Conservation (phyloP, 2,797 vertebrate genomes). For the Hippoglossus hippoglossus region DNA sequence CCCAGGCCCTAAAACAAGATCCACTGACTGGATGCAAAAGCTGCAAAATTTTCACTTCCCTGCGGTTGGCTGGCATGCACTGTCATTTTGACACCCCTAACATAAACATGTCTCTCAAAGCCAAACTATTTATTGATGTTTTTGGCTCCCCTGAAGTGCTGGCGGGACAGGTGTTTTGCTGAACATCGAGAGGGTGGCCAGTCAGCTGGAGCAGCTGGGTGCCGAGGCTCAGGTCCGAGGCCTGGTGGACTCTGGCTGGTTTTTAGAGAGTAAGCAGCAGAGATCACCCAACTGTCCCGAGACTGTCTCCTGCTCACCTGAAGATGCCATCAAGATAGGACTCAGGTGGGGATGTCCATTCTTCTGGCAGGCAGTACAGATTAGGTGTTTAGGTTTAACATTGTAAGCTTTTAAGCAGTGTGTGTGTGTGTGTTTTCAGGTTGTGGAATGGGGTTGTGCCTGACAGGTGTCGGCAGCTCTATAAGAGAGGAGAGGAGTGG, state of each 20-base stretch:
- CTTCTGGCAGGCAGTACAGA: too few species aligned
- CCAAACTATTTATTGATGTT: conserved; percentile 35
- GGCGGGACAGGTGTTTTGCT: conserved; percentile 89
- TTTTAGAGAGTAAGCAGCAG: conserved; percentile 86
- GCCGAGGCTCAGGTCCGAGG: conserved; percentile 87
- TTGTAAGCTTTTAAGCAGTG: not conserved
- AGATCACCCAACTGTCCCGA: conserved; percentile 83
- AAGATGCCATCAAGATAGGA: conserved; percentile 87
- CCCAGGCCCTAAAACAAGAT: conserved; percentile 40
- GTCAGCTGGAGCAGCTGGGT: conserved; percentile 84
- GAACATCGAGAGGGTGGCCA: conserved; percentile 87
- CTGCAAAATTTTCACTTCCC: conserved; percentile 26
- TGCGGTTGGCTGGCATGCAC: conserved; percentile 5
- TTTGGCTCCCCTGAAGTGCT: conserved; percentile 75
- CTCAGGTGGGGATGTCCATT: conserved; percentile 77
- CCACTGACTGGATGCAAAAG: conserved; percentile 38
- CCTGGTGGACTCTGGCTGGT: conserved; percentile 90
- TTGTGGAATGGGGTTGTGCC: conserved; percentile 88
- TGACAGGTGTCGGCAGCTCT: conserved; percentile 85
- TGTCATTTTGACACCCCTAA: conserved; percentile 21
- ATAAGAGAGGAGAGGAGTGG: conserved; percentile 88
- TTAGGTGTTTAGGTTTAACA: not conserved
- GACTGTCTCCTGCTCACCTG: conserved; percentile 84
- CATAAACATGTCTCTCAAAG: conserved; percentile 14
- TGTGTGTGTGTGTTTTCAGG: conserved; percentile 64